Conservation (phyloP, 2,888 invertebrate species). For the Spodoptera picta region DNA sequence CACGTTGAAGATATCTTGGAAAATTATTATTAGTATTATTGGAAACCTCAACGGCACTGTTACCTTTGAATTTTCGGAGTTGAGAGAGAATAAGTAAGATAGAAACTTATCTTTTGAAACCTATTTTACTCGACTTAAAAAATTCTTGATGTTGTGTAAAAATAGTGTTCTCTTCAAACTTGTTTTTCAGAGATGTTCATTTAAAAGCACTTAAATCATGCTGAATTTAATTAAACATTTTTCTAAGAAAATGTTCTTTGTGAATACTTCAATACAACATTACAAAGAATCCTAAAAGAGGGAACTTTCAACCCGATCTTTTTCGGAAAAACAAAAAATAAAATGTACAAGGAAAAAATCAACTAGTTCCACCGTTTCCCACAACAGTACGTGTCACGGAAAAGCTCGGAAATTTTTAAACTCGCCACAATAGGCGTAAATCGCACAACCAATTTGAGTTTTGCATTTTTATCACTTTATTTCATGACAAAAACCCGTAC, state of each 20-base stretch:
- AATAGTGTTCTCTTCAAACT: too few relatives aligned
- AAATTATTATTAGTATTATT: neutral
- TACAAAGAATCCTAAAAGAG: neutral
- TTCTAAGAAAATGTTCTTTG: neutral
- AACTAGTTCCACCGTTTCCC: constrained; percentile 12
- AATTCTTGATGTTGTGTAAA: too few relatives aligned
- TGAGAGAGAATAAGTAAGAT: too few relatives aligned
- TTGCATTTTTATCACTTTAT: constrained; percentile 21
- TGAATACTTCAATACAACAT: neutral
- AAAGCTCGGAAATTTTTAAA: constrained; percentile 1
- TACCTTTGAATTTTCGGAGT: too few relatives aligned
- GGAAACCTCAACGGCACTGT: too few relatives aligned
- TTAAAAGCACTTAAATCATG: constrained; percentile 21
- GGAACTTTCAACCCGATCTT: too few relatives aligned
- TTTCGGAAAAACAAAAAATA: constrained; percentile 7
- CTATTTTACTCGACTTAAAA: too few relatives aligned
- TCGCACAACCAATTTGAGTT: neutral
- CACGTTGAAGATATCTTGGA: constrained; percentile 4
- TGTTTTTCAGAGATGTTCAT: constrained; percentile 9
- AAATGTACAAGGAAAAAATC: constrained; percentile 11
- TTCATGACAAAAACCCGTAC: constrained; percentile 1
- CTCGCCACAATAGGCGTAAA: neutral
- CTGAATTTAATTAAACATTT: constrained; percentile 11
- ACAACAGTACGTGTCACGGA: neutral
- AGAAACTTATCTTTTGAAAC: too few relatives aligned